These are phyloP conservation scores for Xiphophorus birchmanni DNA, from an alignment of 2,797 vertebrate species.

Conservation along the genomic window DNA sequence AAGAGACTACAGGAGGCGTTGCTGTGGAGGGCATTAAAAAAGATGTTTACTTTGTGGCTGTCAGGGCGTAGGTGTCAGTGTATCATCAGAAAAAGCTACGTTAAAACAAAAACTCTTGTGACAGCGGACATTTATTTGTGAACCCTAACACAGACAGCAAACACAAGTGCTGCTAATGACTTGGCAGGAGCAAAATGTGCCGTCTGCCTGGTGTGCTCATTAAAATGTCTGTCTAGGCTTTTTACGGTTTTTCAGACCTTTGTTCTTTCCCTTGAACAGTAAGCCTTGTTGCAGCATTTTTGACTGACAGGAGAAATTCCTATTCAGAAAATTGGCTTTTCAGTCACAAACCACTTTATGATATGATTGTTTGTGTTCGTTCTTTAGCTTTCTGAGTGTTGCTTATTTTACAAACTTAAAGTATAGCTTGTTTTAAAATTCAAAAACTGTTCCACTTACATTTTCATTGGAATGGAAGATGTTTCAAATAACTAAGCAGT, in stretches of 20 bases:
- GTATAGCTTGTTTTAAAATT: neutral
- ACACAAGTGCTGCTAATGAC: conserved; percentile 41
- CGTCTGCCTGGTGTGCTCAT: conserved; percentile 35
- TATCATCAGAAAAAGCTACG: conserved; percentile 28
- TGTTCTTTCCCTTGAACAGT: neutral
- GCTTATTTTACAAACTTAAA: neutral
- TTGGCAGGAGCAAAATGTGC: conserved; percentile 14
- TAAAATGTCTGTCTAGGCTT: conserved; percentile 31
- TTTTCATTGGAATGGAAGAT: neutral
- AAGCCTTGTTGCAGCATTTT: neutral
- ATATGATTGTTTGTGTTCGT: neutral
- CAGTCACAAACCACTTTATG: neutral
- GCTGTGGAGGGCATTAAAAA: conserved; percentile 13
- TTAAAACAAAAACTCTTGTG: conserved; percentile 24
- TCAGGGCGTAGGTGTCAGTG: conserved; percentile 30
- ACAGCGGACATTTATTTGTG: conserved; percentile 30
- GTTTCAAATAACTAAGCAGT: neutral
- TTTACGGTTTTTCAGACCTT: neutral
- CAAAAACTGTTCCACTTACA: neutral
- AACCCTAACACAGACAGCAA: conserved; percentile 17
- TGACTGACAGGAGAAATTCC: neutral
- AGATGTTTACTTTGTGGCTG: conserved; percentile 42
- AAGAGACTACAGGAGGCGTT: neutral
- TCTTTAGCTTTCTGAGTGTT: neutral
- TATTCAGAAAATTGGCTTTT: neutral